Evolutionary conservation across 1,140 invertebrate genomes (phyloP).

Genomic region (Drosophila teissieri): DNA sequence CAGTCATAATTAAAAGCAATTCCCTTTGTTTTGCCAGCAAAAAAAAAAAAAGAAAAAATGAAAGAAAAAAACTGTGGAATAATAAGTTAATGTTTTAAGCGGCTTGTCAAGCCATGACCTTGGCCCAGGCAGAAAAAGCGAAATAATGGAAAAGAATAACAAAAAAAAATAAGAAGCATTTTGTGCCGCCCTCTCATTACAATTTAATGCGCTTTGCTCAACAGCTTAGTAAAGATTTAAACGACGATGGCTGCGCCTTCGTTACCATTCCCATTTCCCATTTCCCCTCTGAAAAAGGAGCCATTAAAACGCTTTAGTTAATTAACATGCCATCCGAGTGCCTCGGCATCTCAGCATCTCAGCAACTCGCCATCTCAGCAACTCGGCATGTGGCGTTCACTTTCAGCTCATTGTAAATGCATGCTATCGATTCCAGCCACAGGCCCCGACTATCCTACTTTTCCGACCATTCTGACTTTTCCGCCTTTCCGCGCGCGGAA

Average conservation of each 20-base stretch:
- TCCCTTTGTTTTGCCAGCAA: slow-evolving; percentile 16
- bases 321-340: slow-evolving; percentile 54
- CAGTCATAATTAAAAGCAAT: slow-evolving; percentile 68
- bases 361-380: no score
- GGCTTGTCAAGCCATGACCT: slow-evolving; percentile 68
- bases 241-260: slow-evolving; percentile 27
- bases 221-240: slow-evolving; percentile 72
- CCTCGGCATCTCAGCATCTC: not conserved
- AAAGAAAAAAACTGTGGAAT: slow-evolving; percentile 39
- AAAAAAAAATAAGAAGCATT: slow-evolving; percentile 29
- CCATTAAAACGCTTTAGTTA: slow-evolving; percentile 60
- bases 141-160: slow-evolving; percentile 41
- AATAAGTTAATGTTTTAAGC: slow-evolving; percentile 79
- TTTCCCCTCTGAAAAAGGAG: not conserved
- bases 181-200: slow-evolving; percentile 67
- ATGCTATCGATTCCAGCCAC: slow-evolving; percentile 32
- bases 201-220: slow-evolving; percentile 76
- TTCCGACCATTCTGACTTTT: not conserved
- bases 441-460: not conserved
- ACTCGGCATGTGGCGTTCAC: slow-evolving; percentile 5
- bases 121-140: slow-evolving; percentile 35
- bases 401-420: slow-evolving; percentile 47
- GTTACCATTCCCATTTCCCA: no score
- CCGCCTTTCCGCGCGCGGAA: no score
- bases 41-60: slow-evolving; percentile 1